Percentiles rank a stretch among this genome's conserved stretches.
phyloP scores from a whole-genome alignment of 2,113 vertebrate species.

The Megaceryle torquata region DNA sequence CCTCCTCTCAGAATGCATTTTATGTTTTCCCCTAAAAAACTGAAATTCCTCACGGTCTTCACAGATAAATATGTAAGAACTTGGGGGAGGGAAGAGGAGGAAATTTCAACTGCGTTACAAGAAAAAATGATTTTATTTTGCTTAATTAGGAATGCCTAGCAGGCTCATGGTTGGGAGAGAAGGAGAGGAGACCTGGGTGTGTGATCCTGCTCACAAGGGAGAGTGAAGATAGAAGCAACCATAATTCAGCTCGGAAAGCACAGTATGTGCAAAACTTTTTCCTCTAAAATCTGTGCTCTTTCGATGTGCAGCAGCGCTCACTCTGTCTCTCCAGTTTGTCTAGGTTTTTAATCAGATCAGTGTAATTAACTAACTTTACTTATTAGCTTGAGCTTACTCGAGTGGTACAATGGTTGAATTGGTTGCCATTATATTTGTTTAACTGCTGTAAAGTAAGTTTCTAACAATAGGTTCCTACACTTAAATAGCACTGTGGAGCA shows the following conservation, averaged over 20 bases:
- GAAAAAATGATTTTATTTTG: neutral
- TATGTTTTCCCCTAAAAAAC: neutral
- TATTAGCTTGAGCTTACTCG: constrained; percentile 70
- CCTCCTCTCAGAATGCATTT: neutral
- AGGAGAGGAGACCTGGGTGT: neutral
- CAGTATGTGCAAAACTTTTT: neutral
- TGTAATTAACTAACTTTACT: constrained; percentile 74
- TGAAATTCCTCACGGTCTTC: neutral
- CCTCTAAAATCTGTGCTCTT: neutral
- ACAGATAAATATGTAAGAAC: neutral
- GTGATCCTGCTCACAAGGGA: neutral
- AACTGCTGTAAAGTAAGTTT: constrained; percentile 83
- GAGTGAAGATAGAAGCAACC: neutral
- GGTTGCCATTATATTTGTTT: constrained; percentile 81
- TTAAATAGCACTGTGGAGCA: constrained; percentile 70
- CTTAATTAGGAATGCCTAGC: neutral
- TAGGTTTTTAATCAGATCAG: constrained; percentile 68
- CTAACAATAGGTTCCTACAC: constrained; percentile 75
- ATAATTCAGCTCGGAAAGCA: neutral
- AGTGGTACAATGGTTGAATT: constrained; percentile 73
- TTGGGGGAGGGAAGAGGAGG: neutral
- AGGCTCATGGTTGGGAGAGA: neutral
- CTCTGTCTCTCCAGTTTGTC: constrained; percentile 47
- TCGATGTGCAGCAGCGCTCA: neutral
- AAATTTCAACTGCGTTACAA: neutral